These are phyloP conservation scores for Smithornis capensis DNA, from an alignment of 2,113 vertebrate species.

Conservation along the genomic window DNA sequence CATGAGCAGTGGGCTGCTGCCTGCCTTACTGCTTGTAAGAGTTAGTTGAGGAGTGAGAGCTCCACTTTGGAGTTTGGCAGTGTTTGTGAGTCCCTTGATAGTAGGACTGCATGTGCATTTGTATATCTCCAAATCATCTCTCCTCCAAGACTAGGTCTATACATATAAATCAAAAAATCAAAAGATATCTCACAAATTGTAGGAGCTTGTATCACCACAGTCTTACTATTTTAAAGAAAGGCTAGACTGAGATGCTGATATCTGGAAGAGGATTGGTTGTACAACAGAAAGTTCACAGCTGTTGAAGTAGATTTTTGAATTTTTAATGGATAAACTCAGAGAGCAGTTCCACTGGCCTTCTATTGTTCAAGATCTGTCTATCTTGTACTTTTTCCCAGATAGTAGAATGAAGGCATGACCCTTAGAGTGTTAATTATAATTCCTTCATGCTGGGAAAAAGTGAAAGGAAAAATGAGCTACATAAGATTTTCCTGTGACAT, in stretches of 20 bases:
- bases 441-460: neutral
- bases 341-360: neutral
- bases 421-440: neutral
- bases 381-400: neutral
- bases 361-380: neutral
- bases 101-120: neutral
- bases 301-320: neutral
- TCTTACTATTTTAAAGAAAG: neutral
- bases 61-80: neutral
- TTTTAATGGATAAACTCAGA: neutral
- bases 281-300: neutral
- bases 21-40: neutral
- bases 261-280: neutral
- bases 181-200: neutral
- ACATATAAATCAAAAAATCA: neutral
- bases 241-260: neutral
- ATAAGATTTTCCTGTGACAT: conserved; percentile 17
- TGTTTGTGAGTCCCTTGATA: neutral
- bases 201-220: neutral
- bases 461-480: neutral
- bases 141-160: neutral
- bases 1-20: neutral
- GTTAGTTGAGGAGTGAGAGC: neutral
- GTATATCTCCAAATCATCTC: neutral
- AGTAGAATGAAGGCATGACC: neutral